Evolutionary conservation across 2,797 vertebrate species (phyloP).

Genomic region (Hydrophis major): DNA sequence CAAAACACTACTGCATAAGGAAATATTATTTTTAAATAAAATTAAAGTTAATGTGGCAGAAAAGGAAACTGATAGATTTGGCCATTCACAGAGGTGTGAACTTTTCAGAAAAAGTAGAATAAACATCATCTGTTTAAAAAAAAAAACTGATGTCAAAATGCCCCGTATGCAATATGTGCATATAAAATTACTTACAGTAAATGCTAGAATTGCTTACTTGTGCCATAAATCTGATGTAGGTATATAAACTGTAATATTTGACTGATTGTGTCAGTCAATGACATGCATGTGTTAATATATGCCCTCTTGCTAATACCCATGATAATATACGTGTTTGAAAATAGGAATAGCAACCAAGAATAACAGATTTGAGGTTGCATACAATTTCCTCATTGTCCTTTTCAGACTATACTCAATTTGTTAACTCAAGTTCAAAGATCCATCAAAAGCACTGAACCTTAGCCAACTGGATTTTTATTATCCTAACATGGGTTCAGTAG

Average conservation of each 20-base stretch:
- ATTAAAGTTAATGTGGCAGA: background rate
- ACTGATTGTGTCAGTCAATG: background rate
- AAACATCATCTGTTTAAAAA: background rate
- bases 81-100: background rate
- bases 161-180: background rate
- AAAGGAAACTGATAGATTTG: background rate
- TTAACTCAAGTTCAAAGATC: background rate
- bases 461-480: background rate
- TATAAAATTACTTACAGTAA: background rate
- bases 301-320: background rate
- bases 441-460: background rate
- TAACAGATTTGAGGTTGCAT: background rate
- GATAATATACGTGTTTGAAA: background rate
- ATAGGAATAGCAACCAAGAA: background rate
- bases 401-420: background rate
- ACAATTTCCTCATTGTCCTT: background rate
- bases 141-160: background rate
- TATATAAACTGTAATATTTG: background rate
- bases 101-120: background rate
- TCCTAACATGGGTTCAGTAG: background rate
- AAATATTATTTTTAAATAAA: background rate
- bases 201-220: background rate
- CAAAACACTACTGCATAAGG: background rate
- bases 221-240: background rate
- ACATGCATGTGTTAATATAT: background rate